Evolutionary conservation across 64 coral and sea anemone genomes (phyloP), one percentile per base, ranked within the genome.

Genomic region (Trachythela sp.): DNA sequence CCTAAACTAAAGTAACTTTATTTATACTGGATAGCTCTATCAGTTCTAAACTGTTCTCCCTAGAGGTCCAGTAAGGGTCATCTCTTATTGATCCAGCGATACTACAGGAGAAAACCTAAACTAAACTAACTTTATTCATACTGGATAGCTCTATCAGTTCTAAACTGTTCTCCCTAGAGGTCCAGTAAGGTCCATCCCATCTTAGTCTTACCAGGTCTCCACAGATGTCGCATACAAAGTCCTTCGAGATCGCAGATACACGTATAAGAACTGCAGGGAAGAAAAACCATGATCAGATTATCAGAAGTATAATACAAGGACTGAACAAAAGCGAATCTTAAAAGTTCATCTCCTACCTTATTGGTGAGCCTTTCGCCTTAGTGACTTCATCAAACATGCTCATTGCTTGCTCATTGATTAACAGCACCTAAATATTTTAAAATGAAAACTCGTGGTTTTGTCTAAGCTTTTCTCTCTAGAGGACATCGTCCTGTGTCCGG

Each of bases 191-290:
- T 83, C 30, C 6, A 80, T 36, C 17, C 4, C 32, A 1, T 36
- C 15, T 33, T 0, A 64, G 56, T 64, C 18, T 64, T 42, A 99
- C 95, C 95, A 52, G 95, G 95, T 88, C 95, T 91, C 95, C 95
- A 99, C 9, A 99, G 88, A 85, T 99, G 95, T 26, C 95, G 88
- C 95, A 99, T 99, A 75, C 95, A 94, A 14, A 99, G 88, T 18
- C 95, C 95, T 18, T 99, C 95, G 50, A 99, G 87, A 92, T 99
- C 95, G 89, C 95, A 99, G 54, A 99, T 83, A 59, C 95, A 99
- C 1, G 95, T 99, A 88, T 93, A 99, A 22, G 95, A 97, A 88
- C 95, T 97, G 48, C 20, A 50, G 29, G 36, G 22, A 59, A 90
- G 10, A 54, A 38, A 88, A 84, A 37, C 1, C 27, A 22, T 68